Base-by-base conservation (phyloP, 2,888 invertebrate species). In the Hemaris fuciformis region DNA sequence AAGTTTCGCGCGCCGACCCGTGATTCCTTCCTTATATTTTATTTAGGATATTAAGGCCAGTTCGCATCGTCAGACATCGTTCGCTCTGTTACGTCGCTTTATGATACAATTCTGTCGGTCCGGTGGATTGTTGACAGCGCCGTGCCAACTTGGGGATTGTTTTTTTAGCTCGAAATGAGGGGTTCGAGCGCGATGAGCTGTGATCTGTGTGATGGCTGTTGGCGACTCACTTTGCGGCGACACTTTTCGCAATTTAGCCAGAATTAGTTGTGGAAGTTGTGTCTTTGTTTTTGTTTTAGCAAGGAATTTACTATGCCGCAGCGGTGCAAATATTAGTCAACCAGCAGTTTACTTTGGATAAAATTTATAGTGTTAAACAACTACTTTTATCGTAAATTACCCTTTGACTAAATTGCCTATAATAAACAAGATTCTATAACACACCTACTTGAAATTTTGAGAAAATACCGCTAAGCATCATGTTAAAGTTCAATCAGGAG, bases 11-110 rank as follows among this genome's bases (percentile, higher is more conserved):
- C 70, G 67, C 69, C 58, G 66, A 70, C 77, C 80, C 80, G 85
- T 88, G 90, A 90, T 89, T 89, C 88, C 86, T 84, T 83, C 83
- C 84, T 87, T 83, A 89, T 91, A 88, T 86, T 87, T 88, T 90
- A 90, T 91, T 90, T 87, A 89, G 79, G 79, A 82, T 80, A 86
- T 85, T 84, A 85, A 85, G 84, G 79, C 79, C 74, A 75, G 75
- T 76, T 79, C 72, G 70, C 71, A 74, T 85, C 85, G 86, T 87
- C 86, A 87, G 80, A 77, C 80, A 76, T 79, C 76, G 76, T 80
- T 80, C 79, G 81, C 80, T 76, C 83, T 83, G 86, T 88, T 84
- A 81, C 81, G 76, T 76, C 83, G 81, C 77, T 88, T 88, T 88
- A 88, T 83, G 83, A 79, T 79, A 75, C 83, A 76, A 83, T 87